These are phyloP conservation scores for Lycaena phlaeas DNA, from an alignment of 2,888 invertebrate genomes.

Conservation along the genomic window DNA sequence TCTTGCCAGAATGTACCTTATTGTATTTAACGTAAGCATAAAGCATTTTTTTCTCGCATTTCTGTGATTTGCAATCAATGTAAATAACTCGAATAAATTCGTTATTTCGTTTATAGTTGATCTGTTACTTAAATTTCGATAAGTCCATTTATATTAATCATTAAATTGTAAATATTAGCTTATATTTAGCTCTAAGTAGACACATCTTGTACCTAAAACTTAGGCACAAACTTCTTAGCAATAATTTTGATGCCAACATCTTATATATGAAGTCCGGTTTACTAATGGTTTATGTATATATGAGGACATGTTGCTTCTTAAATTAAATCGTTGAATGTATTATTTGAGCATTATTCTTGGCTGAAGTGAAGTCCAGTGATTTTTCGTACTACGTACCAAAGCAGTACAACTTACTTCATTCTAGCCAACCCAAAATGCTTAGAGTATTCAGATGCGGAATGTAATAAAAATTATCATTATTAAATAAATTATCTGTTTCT, in stretches of 20 bases:
- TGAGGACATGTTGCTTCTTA: conserved; percentile 18
- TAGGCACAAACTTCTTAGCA: conserved; percentile 60
- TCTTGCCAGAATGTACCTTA: conserved; percentile 48
- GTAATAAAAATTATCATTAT: no score
- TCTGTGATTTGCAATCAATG: conserved; percentile 68
- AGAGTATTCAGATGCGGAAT: conserved; percentile 12
- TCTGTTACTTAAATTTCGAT: conserved; percentile 41
- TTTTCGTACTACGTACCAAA: no score
- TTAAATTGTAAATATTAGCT: conserved; percentile 66
- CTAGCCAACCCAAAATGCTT: no score
- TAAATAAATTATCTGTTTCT: no score
- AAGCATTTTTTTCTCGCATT: conserved; percentile 41
- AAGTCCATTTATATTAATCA: conserved; percentile 51
- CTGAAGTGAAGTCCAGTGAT: no score
- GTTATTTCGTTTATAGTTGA: conserved; percentile 64
- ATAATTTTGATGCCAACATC: conserved; percentile 67
- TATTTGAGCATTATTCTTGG: no score
- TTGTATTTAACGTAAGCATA: conserved; percentile 27
- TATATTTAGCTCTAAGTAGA: conserved; percentile 57
- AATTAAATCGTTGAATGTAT: conserved; percentile 14
- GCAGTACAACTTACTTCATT: no score
- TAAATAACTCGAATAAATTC: conserved; percentile 67
- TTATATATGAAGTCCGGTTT: conserved; percentile 42
- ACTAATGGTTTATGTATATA: conserved; percentile 56
- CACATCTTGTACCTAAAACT: conserved; percentile 62